phyloP scores from a whole-genome alignment of 2,888 invertebrate species.

The Pandemis corylana region DNA sequence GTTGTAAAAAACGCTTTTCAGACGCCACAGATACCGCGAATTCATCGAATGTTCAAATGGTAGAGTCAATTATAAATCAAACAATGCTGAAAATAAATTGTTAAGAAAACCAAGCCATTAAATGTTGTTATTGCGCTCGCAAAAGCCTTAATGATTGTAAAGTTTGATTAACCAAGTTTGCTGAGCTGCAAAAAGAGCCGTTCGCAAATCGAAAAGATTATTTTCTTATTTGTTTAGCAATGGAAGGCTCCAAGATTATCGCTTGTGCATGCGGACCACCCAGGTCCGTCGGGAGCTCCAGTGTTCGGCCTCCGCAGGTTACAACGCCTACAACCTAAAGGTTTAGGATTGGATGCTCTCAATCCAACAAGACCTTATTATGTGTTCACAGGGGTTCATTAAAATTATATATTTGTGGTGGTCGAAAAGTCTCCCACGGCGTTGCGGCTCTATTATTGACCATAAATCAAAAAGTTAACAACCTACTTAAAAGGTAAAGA shows the following conservation, averaged over 20 bases:
- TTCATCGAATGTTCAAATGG: neutral
- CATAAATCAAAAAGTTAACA: constrained; percentile 85
- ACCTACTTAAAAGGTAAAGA: constrained; percentile 84
- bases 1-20: neutral
- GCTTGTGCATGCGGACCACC: constrained; percentile 68
- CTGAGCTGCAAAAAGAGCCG: constrained; percentile 32
- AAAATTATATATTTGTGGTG: constrained; percentile 79
- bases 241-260: constrained; percentile 49
- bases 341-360: constrained; percentile 67
- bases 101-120: constrained; percentile 15
- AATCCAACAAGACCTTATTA: constrained; percentile 74
- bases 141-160: constrained; percentile 30
- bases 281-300: constrained; percentile 49
- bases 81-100: constrained; percentile 21
- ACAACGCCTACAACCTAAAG: constrained; percentile 52
- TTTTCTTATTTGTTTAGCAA: constrained; percentile 48
- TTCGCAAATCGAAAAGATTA: constrained; percentile 41
- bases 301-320: constrained; percentile 17
- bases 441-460: constrained; percentile 84
- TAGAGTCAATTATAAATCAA: constrained; percentile 23
- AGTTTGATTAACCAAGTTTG: constrained; percentile 39
- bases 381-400: constrained; percentile 79
- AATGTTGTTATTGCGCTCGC: constrained; percentile 16
- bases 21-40: neutral
- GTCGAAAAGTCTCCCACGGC: constrained; percentile 81